phyloP scores from a whole-genome alignment of 2,888 invertebrate species.

The Pandemis corylana region DNA sequence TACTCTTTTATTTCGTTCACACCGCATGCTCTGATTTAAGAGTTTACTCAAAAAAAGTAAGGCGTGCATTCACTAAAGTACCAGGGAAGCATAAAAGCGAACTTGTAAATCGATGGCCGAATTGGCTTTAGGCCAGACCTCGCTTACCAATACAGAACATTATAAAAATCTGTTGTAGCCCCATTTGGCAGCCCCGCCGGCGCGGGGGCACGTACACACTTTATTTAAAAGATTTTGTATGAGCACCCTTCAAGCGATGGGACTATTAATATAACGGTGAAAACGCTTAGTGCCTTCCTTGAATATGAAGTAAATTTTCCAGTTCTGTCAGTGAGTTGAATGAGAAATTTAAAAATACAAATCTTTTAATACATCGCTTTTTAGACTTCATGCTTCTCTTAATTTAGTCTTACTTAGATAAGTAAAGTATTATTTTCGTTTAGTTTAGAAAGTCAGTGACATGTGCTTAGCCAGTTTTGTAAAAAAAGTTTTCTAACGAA shows the following conservation, averaged over 20 bases:
- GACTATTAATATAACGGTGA: conserved; percentile 72
- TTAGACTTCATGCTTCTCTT: no score
- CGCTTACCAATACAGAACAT: conserved; percentile 80
- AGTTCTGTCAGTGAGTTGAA: conserved; percentile 21
- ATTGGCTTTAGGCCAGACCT: conserved; percentile 77
- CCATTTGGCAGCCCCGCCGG: conserved; percentile 74
- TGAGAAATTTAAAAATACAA: not conserved
- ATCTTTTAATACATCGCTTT: not conserved
- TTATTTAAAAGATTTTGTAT: conserved; percentile 79
- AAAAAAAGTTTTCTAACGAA: no score
- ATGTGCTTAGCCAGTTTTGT: no score
- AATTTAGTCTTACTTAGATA: no score
- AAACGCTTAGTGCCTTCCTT: conserved; percentile 54
- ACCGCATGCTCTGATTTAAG: conserved; percentile 31
- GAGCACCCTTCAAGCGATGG: conserved; percentile 65
- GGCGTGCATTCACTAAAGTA: conserved; percentile 59
- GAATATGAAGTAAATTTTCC: conserved; percentile 27
- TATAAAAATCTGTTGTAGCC: conserved; percentile 83
- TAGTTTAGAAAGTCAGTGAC: no score
- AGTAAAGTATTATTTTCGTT: no score
- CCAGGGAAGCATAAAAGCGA: conserved; percentile 73
- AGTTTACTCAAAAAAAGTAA: conserved; percentile 32
- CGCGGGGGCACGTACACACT: conserved; percentile 72
- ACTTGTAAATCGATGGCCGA: conserved; percentile 82
- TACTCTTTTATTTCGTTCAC: not conserved